A percentile compares a stretch with the other conserved stretches of the same genome.
Evolutionary conservation across 2,888 invertebrate species (phyloP).

Genomic region (Oxycera nigricornis): DNA sequence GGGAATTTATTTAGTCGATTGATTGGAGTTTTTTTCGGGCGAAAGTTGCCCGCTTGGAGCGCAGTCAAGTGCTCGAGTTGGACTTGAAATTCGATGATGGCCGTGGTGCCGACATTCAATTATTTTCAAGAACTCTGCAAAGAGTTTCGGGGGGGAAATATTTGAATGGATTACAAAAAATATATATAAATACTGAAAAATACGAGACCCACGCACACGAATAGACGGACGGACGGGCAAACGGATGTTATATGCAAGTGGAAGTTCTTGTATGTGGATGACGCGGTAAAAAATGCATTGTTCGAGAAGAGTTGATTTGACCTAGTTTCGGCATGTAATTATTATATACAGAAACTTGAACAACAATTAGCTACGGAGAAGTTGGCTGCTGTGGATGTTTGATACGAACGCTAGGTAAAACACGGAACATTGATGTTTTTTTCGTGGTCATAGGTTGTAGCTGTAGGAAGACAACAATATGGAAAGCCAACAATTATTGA

Average conservation of each 20-base stretch:
- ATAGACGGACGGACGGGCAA: not conserved
- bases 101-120: conserved; percentile 19
- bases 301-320: too few relatives aligned
- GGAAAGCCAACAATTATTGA: too few relatives aligned
- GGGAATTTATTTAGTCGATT: not conserved
- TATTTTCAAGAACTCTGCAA: conserved; percentile 6
- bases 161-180: too few relatives aligned
- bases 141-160: not conserved
- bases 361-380: too few relatives aligned
- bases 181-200: not conserved
- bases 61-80: not conserved
- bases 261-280: conserved; percentile 1
- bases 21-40: not conserved
- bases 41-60: not conserved
- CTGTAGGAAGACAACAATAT: too few relatives aligned
- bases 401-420: too few relatives aligned
- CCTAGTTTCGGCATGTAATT: too few relatives aligned
- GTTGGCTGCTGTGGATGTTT: too few relatives aligned
- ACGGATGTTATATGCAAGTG: not conserved
- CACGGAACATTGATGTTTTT: too few relatives aligned
- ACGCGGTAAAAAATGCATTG: not conserved
- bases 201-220: too few relatives aligned
- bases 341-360: too few relatives aligned
- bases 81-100: not conserved
- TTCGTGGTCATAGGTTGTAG: too few relatives aligned